Conservation (phyloP, 2,797 vertebrate species). For the Novumbra hubbsi region DNA sequence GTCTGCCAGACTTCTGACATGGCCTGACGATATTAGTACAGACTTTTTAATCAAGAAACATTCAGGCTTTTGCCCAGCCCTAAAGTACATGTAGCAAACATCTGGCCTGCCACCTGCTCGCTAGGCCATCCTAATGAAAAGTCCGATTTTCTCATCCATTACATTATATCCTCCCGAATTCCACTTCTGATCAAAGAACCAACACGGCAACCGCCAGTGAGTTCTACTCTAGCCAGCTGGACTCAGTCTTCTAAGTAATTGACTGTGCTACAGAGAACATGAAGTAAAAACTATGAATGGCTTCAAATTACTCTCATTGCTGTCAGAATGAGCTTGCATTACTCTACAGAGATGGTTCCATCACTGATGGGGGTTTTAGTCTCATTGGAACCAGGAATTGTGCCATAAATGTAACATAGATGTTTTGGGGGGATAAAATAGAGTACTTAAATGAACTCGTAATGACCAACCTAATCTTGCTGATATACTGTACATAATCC, state of each 20-base stretch:
- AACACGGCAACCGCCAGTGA: neutral
- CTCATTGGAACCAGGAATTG: neutral
- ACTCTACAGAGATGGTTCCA: neutral
- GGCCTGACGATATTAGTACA: constrained; percentile 42
- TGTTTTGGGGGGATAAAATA: neutral
- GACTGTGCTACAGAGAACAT: neutral
- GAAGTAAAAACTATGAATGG: neutral
- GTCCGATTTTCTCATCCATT: constrained; percentile 46
- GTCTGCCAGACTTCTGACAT: constrained; percentile 42
- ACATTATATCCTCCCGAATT: constrained; percentile 32
- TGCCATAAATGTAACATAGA: neutral
- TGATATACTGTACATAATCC: neutral
- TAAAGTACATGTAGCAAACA: constrained; percentile 38
- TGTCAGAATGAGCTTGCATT: neutral
- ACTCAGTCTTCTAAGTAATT: neutral
- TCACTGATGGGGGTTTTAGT: neutral
- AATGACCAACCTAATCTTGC: neutral
- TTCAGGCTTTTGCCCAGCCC: constrained; percentile 27
- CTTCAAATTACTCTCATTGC: neutral
- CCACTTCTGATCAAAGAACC: neutral
- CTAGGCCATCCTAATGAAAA: constrained; percentile 26
- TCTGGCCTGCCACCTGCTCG: constrained; percentile 39
- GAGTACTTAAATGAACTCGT: neutral
- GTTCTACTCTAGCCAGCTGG: neutral
- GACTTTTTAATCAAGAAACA: constrained; percentile 48